A percentile compares a stretch with the other conserved stretches of the same genome.
Conservation (phyloP, 1,140 invertebrate genomes). For the Caenorhabditis tropicalis region DNA sequence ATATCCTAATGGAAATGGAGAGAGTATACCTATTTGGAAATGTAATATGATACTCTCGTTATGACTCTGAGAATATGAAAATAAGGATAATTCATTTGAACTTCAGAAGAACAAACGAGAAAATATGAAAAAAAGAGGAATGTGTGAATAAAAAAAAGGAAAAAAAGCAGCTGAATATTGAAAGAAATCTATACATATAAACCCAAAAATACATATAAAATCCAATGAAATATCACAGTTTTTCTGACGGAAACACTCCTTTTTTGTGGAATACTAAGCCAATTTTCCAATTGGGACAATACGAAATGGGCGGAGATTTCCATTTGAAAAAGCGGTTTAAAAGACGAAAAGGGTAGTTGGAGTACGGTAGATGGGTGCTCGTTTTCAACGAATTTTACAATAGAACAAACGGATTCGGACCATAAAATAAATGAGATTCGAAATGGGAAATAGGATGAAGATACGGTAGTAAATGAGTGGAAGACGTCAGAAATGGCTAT, state of each 20-base stretch:
- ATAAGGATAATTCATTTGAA: too few relatives aligned
- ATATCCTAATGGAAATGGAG: background rate
- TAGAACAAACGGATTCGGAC: background rate
- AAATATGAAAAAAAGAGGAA: background rate
- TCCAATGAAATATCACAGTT: slow-evolving; percentile 38
- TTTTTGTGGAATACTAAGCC: background rate
- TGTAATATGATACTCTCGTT: background rate
- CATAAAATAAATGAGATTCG: background rate
- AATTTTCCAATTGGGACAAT: background rate
- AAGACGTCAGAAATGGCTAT: background rate
- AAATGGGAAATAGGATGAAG: background rate
- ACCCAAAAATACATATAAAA: background rate
- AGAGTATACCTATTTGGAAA: background rate
- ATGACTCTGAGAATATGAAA: background rate
- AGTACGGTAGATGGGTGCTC: background rate
- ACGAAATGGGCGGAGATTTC: background rate
- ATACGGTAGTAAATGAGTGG: background rate
- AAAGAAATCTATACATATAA: background rate
- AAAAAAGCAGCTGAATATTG: slow-evolving; percentile 5
- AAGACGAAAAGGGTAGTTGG: background rate
- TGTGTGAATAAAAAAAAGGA: too few relatives aligned
- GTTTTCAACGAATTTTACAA: background rate
- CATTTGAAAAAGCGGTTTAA: background rate
- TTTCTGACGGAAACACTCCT: background rate
- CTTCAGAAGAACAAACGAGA: background rate